Conservation (phyloP, 2,888 invertebrate species). For the Auanema sp. region DNA sequence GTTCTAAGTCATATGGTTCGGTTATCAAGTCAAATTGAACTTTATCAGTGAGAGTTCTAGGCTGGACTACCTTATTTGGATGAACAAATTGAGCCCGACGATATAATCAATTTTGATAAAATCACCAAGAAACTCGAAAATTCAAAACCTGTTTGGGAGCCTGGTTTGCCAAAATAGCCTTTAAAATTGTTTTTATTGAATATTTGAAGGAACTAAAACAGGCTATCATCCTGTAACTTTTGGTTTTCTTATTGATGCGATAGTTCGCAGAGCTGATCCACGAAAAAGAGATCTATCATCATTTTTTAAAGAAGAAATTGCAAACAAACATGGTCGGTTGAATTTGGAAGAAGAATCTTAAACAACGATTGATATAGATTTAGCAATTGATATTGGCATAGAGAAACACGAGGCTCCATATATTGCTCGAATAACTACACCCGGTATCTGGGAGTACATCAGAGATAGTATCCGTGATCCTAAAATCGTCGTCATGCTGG, state of each 20-base stretch:
- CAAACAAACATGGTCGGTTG: constrained; percentile 36
- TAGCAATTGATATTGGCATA: constrained; percentile 51
- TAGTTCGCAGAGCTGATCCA: constrained; percentile 45
- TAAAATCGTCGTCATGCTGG: constrained; percentile 14
- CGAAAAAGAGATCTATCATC: constrained; percentile 35
- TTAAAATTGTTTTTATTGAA: constrained; percentile 11
- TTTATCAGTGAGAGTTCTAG: constrained; percentile 38
- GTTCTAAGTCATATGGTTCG: constrained; percentile 65
- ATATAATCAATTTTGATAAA: constrained; percentile 56
- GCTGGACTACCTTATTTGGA: constrained; percentile 64
- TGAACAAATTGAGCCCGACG: constrained; percentile 35
- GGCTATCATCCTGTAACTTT: constrained; percentile 66
- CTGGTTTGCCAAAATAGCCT: constrained; percentile 46
- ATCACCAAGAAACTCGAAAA: constrained; percentile 58
- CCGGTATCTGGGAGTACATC: constrained; percentile 45
- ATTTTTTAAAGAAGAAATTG: constrained; percentile 63
- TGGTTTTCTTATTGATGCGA: constrained; percentile 58
- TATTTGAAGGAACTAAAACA: constrained; percentile 37
- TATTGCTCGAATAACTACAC: constrained; percentile 41
- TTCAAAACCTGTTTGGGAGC: constrained; percentile 63
- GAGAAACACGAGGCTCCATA: constrained; percentile 27
- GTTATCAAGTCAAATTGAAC: constrained; percentile 16
- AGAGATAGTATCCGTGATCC: constrained; percentile 36
- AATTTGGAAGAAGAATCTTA: not conserved
- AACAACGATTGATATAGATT: constrained; percentile 24